Conservation (phyloP, 2,797 vertebrate genomes). For the Macropodus opercularis region DNA sequence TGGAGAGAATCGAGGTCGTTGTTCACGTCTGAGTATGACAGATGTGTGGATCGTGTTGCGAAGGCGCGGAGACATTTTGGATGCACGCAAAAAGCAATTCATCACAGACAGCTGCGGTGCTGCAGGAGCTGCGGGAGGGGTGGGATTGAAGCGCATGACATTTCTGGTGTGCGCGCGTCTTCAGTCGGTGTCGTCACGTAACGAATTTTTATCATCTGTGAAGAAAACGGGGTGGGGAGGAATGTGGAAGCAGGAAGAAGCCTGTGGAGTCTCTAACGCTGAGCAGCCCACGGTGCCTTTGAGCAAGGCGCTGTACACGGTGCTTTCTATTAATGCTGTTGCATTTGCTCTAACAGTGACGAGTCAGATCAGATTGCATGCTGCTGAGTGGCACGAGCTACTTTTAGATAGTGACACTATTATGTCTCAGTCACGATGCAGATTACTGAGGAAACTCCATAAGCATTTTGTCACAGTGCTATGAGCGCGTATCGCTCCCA, state of each 20-base stretch:
- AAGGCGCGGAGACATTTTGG: constrained; percentile 33
- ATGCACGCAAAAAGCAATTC: constrained; percentile 33
- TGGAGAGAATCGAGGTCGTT: constrained; percentile 6
- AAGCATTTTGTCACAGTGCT: too few species aligned
- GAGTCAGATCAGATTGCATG: too few species aligned
- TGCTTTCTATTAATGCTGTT: not conserved
- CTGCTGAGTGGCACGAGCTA: too few species aligned
- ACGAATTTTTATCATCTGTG: constrained; percentile 49
- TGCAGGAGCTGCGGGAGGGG: constrained; percentile 14
- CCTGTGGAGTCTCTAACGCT: constrained; percentile 27
- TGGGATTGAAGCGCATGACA: constrained; percentile 46
- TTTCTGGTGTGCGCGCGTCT: constrained; percentile 34
- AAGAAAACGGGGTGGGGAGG: not conserved
- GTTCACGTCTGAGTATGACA: constrained; percentile 41
- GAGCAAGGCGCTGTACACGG: not conserved
- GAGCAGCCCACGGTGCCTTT: constrained; percentile 6
- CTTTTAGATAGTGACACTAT: too few species aligned
- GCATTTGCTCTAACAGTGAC: too few species aligned
- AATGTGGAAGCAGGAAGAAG: constrained; percentile 16
- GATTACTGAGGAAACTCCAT: too few species aligned
- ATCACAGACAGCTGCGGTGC: constrained; percentile 45
- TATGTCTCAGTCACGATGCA: too few species aligned
- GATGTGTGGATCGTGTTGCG: constrained; percentile 44
- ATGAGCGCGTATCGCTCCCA: too few species aligned
- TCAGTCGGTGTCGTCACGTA: constrained; percentile 17